Base-by-base conservation (phyloP, 1,140 invertebrate species). In the Epicauta chinensis region DNA sequence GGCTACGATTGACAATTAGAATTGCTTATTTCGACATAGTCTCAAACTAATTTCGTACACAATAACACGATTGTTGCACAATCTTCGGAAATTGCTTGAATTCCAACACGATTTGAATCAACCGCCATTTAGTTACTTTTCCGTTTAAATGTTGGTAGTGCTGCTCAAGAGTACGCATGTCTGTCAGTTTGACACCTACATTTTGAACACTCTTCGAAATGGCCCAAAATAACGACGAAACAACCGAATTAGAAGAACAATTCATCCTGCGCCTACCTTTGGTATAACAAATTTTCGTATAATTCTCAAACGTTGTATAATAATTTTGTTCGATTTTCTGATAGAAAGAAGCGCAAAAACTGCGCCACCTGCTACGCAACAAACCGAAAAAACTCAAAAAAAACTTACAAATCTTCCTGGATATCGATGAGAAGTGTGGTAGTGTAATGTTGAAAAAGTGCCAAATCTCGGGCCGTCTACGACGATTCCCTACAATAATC, bases 401-500 rank as follows among this genome's bases (percentile, higher is more conserved):
- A 35, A 37, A 31, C 2, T 43, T 68, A 36, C 55, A 58, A 35
- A 56, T 70, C 4, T 39, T 58, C 29, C 40, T 69, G 7, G 60
- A 67, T 29, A 29, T 51, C 0, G 45, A 58, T 3, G 50, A 56
- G 29, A 23, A 36, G 6, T 40, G 37, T 13, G 63, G 59, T 10
- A 37, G 29, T 1, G 59, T 69, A 12, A 40, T 45, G 32, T 36
- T 66, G 12, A 43, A 59, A n/a, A 60, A 56, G 13, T 55, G 53
- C 29, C 38, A 29, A 40, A 34, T 67, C 1, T 38, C 55, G 32
- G 61, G 51, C 6, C 57, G 56, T 45, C 17, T 70, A 17, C 52
- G 55, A 29, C 59, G 67, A 40, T 54, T 70, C 16, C 68, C 68
- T 0, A 67, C 67, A 3, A 61, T 68, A n/a, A 59, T 65, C 16